Evolutionary conservation across 2,797 vertebrate genomes (phyloP), one percentile per base, ranked within the genome.

Genomic region (Hypotaenidia philippensis): DNA sequence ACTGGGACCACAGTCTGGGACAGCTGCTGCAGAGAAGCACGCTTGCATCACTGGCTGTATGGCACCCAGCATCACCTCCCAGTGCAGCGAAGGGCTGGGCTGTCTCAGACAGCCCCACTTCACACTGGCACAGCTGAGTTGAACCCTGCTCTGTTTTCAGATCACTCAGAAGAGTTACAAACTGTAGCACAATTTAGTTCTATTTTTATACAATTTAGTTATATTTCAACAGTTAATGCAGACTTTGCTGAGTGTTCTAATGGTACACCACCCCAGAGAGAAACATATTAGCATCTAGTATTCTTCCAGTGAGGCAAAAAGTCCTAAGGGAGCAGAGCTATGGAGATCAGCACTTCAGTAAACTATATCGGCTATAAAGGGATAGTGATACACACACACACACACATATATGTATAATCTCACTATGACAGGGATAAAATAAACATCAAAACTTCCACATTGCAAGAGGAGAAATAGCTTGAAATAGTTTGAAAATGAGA

Each of bases 91-190:
- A 45, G 31, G 9, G 17, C 6, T 36, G 69, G 26, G 63, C 2
- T 1, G 29, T 8, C 71, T 15, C 11, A 27, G 49, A 6, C 74
- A 32, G 41, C 47, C 17, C 4, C 16, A 11, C 17, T 34, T 15
- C 0, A 0, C 27, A 5, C 7, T 2, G 11, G 36, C 45, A 55
- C 23, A 23, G 68, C 41, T 13, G 8, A 34, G 31, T 0, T 8
- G 22, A 70, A 72, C 40, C 45, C 31, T 23, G 5, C 18, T 17
- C 13, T 2, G 25, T 56, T 56, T 18, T 47, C 74, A 69, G 11
- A 41, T 8, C 23, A 13, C 31, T 81, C 50, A 31, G 50, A 82
- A 72, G 0, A 79, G 34, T 12, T 64, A 75, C 47, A 26, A 13
- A 59, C 16, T 8, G 52, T 6, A 68, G 52, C 2, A 5, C 3